Conservation (phyloP, 92 coral and sea anemone species). For the Paramuricea clavata region DNA sequence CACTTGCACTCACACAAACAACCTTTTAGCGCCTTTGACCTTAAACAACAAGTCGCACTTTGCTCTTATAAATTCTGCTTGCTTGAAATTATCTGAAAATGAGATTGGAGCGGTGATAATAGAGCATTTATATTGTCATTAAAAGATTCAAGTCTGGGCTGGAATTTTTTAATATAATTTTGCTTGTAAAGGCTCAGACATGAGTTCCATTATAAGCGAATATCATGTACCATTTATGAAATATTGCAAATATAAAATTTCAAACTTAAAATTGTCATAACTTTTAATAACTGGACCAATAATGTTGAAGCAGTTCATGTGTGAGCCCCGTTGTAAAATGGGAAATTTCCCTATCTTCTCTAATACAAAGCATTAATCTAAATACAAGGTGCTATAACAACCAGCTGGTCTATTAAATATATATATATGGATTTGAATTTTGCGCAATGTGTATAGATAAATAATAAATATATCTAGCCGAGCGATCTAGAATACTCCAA, state of each 20-base stretch:
- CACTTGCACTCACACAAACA: conserved; percentile 12
- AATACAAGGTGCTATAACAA: neutral
- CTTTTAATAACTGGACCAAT: no score
- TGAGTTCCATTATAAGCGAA: neutral
- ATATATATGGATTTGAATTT: neutral
- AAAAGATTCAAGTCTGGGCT: neutral
- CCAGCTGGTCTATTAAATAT: neutral
- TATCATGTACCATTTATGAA: no score
- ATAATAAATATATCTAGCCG: neutral
- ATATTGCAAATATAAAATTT: neutral
- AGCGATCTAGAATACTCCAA: neutral
- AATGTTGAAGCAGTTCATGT: no score
- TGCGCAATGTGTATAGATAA: conserved; percentile 14
- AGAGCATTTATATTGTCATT: neutral
- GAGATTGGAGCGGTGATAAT: neutral
- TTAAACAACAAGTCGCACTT: neutral
- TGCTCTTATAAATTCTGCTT: neutral
- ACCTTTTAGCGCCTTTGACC: conserved; percentile 8
- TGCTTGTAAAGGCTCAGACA: no score
- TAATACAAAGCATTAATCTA: neutral
- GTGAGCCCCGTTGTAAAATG: no score
- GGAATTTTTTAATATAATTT: neutral
- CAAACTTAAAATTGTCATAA: no score
- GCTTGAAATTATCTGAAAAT: conserved; percentile 16
- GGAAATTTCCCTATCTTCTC: no score